Base-by-base conservation (phyloP, 2,113 vertebrate species). In the Cavia aperea region DNA sequence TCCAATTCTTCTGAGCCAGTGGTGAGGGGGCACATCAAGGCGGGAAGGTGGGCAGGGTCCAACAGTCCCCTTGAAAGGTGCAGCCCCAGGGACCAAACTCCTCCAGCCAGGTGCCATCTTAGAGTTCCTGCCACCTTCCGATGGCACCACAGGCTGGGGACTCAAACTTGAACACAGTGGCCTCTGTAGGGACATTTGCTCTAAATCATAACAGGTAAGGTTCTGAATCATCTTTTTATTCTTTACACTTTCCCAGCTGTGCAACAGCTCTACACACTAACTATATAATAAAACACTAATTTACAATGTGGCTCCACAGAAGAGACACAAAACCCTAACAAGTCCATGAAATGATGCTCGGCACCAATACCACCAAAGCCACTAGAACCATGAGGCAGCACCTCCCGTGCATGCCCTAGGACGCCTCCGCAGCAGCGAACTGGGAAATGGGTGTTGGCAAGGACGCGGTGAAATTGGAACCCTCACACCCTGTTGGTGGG, bases 361-460 rank as follows among this genome's bases (percentile, higher is more conserved):
- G 6, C 65, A 56, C 23, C 4, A 4, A 29, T 36, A 16, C 33
- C 51, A 79, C 16, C 2, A 5, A 78, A 39, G 0, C 29, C 21
- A 26, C n/a, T 0, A 4, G 72, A 36, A 0, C 26, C 8, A 1
- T 0, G 33, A 73, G 56, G 43, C 0, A 4, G 43, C 23, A 2
- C 66, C 31, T n/a, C 65, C 31, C 6, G 1, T 11, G 39, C 6
- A 1, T 15, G 39, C 79, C 6, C 56, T 0, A 3, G 21, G 62
- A 31, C 0, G n/a, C 49, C 26, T 9, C 11, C 15, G 5, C 0
- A 19, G 0, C 1, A 63, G 29, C 31, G 23, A 23, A 65, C 0
- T 0, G 1, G 73, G 16, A 14, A 23, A 4, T 0, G 11, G 29
- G 26, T 0, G 13, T 2, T 6, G 19, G 46, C 0, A 1, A 33